Conservation (phyloP, 1,140 invertebrate species). For the Drosophila simulans region DNA sequence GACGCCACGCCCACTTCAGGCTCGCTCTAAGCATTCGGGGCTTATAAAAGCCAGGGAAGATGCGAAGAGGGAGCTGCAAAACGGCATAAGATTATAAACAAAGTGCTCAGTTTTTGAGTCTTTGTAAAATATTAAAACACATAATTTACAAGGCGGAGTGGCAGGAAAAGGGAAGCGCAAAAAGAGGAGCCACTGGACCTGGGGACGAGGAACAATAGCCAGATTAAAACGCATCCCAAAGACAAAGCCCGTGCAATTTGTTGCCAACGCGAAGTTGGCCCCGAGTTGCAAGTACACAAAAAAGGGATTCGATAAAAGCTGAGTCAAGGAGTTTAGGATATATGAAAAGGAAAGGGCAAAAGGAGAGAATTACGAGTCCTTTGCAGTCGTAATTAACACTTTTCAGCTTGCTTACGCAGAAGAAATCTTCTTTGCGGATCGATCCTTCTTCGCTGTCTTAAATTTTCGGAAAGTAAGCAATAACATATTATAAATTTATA, state of each 20-base stretch:
- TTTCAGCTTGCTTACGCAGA: background rate
- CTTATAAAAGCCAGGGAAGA: constrained; percentile 35
- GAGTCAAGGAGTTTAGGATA: background rate
- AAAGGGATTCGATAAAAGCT: background rate
- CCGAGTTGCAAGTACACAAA: constrained; percentile 30
- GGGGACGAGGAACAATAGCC: constrained; percentile 39
- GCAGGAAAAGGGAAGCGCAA: background rate
- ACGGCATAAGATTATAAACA: constrained; percentile 70
- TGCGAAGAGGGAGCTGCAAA: constrained; percentile 19
- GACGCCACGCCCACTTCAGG: background rate
- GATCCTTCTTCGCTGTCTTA: too few relatives aligned
- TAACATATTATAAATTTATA: too few relatives aligned
- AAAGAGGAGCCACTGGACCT: background rate
- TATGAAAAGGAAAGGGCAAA: background rate
- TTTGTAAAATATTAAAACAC: constrained; percentile 80
- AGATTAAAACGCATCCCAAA: constrained; percentile 56
- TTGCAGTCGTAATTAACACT: constrained; percentile 19
- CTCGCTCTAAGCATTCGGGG: background rate
- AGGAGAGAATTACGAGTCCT: background rate
- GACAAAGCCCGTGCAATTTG: constrained; percentile 57
- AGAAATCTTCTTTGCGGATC: too few relatives aligned
- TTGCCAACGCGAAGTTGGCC: constrained; percentile 50
- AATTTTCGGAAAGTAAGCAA: too few relatives aligned
- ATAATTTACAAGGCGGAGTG: constrained; percentile 70
- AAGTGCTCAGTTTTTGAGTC: constrained; percentile 76